Evolutionary conservation across 2,888 invertebrate species (phyloP).

Genomic region (Leptopilina syphax): DNA sequence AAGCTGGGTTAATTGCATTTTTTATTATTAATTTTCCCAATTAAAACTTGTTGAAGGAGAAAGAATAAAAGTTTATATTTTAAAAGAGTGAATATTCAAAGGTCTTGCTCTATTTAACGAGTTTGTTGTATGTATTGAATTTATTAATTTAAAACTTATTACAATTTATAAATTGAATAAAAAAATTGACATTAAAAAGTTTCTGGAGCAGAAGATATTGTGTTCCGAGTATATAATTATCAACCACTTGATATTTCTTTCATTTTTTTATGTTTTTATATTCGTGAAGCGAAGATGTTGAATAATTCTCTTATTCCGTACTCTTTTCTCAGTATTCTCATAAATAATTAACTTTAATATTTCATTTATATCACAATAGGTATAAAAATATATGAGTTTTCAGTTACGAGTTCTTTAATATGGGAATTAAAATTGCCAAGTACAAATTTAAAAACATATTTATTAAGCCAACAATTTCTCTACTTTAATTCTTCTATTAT

Average conservation of each 20-base stretch:
- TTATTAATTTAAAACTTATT: background rate
- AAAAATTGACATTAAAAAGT: background rate
- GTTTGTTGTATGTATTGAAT: too few species aligned
- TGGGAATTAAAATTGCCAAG: background rate
- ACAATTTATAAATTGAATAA: conserved; percentile 5
- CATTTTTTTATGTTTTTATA: background rate
- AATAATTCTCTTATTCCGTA: background rate
- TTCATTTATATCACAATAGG: background rate
- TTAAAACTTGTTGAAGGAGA: too few species aligned
- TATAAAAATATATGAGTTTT: background rate
- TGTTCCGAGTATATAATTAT: background rate
- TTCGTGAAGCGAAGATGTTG: background rate
- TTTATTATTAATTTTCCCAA: too few species aligned
- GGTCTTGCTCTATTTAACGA: background rate
- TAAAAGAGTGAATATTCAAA: too few species aligned
- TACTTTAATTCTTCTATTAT: too few species aligned
- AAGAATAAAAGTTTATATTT: too few species aligned
- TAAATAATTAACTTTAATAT: background rate
- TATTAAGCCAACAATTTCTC: too few species aligned
- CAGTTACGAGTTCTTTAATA: background rate
- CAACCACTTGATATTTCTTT: conserved; percentile 15
- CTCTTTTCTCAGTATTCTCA: background rate
- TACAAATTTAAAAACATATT: background rate
- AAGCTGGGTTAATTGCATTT: too few species aligned
- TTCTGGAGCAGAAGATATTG: background rate